A percentile compares a stretch with the other conserved stretches of the same genome.
These are phyloP conservation scores for cattle (Bos taurus) DNA, from an alignment of 2,113 vertebrate species.

Conservation along the genomic window ARS-UCD2.0 NC_037331.1:34822501-34823000, in stretches of 20 bases:
- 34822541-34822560: background rate
- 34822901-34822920: background rate
- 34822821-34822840: background rate
- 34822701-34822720: background rate
- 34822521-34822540: background rate
- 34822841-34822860: background rate
- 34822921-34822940: background rate
- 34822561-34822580: background rate
- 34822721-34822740: background rate
- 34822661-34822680: background rate
- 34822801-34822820: background rate
- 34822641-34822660: fast-evolving
- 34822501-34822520: background rate
- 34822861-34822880: background rate
- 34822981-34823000: background rate
- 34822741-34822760: background rate
- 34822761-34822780: background rate
- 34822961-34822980: background rate
- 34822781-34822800: background rate
- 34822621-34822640: background rate
- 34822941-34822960: background rate
- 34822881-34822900: background rate
- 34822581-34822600: background rate
- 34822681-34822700: background rate
- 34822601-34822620: background rate